A percentile compares a stretch with the other conserved stretches of the same genome.
These are phyloP conservation scores for Cranoglanis bouderius DNA, from an alignment of 2,113 vertebrate genomes.

Conservation along the genomic window DNA sequence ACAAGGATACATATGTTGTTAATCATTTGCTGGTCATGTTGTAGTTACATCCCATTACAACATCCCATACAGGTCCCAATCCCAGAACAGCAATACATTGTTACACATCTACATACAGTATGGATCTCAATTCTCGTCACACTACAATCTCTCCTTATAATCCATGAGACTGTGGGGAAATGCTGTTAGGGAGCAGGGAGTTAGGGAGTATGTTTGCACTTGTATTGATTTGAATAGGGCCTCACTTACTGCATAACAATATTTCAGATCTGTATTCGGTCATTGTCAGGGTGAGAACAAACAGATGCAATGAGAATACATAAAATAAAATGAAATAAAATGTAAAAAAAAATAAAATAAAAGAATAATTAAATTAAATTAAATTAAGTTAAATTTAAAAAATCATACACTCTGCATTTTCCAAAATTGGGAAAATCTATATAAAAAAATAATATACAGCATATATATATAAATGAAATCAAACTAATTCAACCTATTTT, in stretches of 20 bases:
- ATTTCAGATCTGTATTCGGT: conserved; percentile 19
- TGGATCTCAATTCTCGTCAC: conserved; percentile 32
- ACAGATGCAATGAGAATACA: not conserved
- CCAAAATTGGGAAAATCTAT: not conserved
- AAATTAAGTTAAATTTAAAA: too few species aligned
- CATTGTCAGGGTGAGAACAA: not conserved
- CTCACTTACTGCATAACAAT: conserved; percentile 34
- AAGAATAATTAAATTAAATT: too few species aligned
- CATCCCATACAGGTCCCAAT: not conserved
- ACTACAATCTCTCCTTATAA: conserved; percentile 67
- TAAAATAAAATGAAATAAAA: not conserved
- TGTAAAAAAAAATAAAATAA: not conserved
- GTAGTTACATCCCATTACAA: not conserved
- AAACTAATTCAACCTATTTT: not conserved
- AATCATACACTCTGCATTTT: not conserved
- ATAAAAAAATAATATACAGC: not conserved
- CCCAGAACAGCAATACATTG: not conserved
- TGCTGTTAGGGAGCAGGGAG: conserved; percentile 55
- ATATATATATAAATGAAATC: not conserved
- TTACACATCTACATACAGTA: not conserved
- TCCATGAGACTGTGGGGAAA: conserved; percentile 65
- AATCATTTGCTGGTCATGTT: not conserved
- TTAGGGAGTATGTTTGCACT: conserved; percentile 64
- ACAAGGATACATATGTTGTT: not conserved
- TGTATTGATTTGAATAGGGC: conserved; percentile 61